Conservation (phyloP, 2,888 invertebrate species). For the Ethmia dodecea region DNA sequence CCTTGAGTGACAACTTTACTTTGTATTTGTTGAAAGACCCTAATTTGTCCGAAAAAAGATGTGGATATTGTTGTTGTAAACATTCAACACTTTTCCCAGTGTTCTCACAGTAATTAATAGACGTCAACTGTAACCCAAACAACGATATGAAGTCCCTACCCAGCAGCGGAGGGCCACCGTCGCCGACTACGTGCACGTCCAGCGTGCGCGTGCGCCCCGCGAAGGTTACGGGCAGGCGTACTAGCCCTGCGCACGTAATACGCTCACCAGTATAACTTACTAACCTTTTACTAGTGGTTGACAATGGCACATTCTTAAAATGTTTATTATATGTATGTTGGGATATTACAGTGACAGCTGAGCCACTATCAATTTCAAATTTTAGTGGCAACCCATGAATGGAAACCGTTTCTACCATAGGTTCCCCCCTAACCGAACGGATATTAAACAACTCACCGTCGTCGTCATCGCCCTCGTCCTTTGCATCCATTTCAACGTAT, state of each 20-base stretch:
- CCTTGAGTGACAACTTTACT: conserved; percentile 14
- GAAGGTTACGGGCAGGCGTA: conserved; percentile 10
- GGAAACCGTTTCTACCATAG: conserved; percentile 9
- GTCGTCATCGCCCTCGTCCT: conserved; percentile 7
- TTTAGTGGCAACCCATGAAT: too few relatives aligned
- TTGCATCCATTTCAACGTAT: not conserved
- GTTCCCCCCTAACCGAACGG: conserved; percentile 9
- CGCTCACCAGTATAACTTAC: conserved; percentile 15
- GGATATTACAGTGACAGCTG: conserved; percentile 19
- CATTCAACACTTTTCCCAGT: not conserved
- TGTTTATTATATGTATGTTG: conserved; percentile 10
- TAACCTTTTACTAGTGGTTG: conserved; percentile 11
- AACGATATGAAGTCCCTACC: too few relatives aligned
- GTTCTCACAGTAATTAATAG: not conserved
- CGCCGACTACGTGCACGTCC: conserved; percentile 16
- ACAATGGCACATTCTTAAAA: conserved; percentile 18
- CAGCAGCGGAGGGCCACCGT: too few relatives aligned
- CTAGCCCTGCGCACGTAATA: conserved; percentile 16
- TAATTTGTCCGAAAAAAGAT: not conserved
- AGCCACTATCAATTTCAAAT: conserved; percentile 18
- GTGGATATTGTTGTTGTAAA: not conserved
- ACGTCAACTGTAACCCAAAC: too few relatives aligned
- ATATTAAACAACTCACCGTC: conserved; percentile 11
- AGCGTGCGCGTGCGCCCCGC: conserved; percentile 8
- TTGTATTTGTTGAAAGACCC: conserved; percentile 1